Conservation (phyloP, 2,113 vertebrate genomes). For the Guaruba guarouba region DNA sequence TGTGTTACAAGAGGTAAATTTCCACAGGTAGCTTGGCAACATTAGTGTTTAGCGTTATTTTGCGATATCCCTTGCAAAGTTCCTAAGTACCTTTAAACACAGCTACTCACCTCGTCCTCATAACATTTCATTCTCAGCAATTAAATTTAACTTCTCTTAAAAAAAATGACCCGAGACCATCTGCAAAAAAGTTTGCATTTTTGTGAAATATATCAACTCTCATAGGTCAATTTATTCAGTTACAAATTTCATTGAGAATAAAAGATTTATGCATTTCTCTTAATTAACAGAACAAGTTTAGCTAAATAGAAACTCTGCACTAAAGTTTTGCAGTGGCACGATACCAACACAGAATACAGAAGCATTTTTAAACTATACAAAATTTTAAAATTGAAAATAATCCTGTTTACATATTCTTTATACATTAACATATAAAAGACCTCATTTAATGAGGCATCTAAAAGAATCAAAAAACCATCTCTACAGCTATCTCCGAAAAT, state of each 20-base stretch:
- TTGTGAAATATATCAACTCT: constrained; percentile 73
- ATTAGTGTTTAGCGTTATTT: not conserved
- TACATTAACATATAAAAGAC: constrained; percentile 84
- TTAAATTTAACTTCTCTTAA: not conserved
- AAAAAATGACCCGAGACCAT: constrained; percentile 22
- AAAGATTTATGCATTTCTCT: constrained; percentile 81
- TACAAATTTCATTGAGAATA: constrained; percentile 79
- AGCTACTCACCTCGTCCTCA: not conserved
- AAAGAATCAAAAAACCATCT: constrained; percentile 77
- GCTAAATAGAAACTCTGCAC: constrained; percentile 84
- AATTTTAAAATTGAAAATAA: constrained; percentile 81
- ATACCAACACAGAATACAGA: constrained; percentile 78
- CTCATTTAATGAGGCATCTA: constrained; percentile 79
- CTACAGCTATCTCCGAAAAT: constrained; percentile 76
- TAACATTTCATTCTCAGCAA: not conserved
- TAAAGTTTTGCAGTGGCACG: constrained; percentile 77
- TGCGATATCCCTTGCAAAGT: not conserved
- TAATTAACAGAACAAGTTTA: constrained; percentile 78
- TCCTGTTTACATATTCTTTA: constrained; percentile 78
- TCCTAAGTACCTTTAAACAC: not conserved
- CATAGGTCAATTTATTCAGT: constrained; percentile 80
- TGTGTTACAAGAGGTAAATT: not conserved
- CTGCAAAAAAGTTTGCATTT: constrained; percentile 46
- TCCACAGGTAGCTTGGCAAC: not conserved
- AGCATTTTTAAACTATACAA: constrained; percentile 83